Conservation (phyloP, 2,888 invertebrate species). For the Apamea crenata region DNA sequence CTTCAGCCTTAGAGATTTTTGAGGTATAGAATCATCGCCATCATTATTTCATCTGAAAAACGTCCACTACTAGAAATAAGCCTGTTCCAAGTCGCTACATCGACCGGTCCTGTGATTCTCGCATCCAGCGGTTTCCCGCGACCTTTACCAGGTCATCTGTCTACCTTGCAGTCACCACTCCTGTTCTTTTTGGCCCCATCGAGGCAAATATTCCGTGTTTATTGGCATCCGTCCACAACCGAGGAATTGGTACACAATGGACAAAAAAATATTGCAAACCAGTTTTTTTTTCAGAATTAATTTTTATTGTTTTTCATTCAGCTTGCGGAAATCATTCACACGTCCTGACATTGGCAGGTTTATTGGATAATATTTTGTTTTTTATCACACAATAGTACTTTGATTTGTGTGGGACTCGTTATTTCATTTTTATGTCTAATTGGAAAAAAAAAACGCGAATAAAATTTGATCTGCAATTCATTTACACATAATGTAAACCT, state of each 20-base stretch:
- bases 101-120: background rate
- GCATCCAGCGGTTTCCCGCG: background rate
- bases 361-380: slow-evolving; percentile 63
- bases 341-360: slow-evolving; percentile 48
- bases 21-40: background rate
- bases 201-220: background rate
- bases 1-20: background rate
- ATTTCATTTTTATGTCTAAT: slow-evolving; percentile 36
- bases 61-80: no score
- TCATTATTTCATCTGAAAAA: background rate
- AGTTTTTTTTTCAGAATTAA: slow-evolving; percentile 25
- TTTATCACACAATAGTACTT: slow-evolving; percentile 76
- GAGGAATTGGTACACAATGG: background rate
- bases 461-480: background rate
- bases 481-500: background rate
- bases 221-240: background rate
- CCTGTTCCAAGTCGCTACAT: background rate
- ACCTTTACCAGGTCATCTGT: background rate
- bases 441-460: slow-evolving; percentile 12
- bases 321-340: slow-evolving; percentile 52
- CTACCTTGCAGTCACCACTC: background rate
- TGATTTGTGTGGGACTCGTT: slow-evolving; percentile 65
- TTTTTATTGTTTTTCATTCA: slow-evolving; percentile 54
- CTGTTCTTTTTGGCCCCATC: background rate
- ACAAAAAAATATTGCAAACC: slow-evolving; percentile 11